These are phyloP conservation scores for Glaucidium brasilianum DNA, from an alignment of 2,113 vertebrate species.

Conservation along the genomic window DNA sequence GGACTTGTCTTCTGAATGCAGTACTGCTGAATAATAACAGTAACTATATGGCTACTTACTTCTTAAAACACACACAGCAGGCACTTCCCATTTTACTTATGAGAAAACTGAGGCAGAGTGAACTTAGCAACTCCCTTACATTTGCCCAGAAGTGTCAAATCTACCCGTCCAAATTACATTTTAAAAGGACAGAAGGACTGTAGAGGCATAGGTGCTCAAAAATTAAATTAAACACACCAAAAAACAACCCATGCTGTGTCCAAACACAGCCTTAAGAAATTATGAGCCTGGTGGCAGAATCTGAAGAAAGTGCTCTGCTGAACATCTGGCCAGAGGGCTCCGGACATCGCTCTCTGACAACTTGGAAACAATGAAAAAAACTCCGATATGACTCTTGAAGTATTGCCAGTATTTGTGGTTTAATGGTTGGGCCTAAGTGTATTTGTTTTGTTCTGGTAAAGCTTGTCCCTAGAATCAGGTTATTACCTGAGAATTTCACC, in stretches of 20 bases:
- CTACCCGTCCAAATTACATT: accelerated
- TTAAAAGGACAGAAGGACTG: not conserved
- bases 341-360: not conserved
- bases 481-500: not conserved
- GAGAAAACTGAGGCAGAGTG: not conserved
- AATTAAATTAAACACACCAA: not conserved
- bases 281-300: not conserved
- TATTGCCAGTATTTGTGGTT: not conserved
- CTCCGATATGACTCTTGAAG: not conserved
- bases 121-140: not conserved
- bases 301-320: not conserved
- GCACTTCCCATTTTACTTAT: not conserved
- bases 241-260: not conserved
- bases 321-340: not conserved
- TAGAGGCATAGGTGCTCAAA: not conserved
- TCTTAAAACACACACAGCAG: not conserved
- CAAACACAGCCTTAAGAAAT: not conserved
- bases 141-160: not conserved
- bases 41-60: not conserved
- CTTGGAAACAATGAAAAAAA: not conserved
- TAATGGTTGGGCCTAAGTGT: not conserved
- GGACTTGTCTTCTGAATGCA: not conserved
- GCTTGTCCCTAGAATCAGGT: not conserved
- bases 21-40: not conserved
- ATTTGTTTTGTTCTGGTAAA: not conserved